Evolutionary conservation across 2,797 vertebrate species (phyloP).

Genomic region (Argya squamiceps): DNA sequence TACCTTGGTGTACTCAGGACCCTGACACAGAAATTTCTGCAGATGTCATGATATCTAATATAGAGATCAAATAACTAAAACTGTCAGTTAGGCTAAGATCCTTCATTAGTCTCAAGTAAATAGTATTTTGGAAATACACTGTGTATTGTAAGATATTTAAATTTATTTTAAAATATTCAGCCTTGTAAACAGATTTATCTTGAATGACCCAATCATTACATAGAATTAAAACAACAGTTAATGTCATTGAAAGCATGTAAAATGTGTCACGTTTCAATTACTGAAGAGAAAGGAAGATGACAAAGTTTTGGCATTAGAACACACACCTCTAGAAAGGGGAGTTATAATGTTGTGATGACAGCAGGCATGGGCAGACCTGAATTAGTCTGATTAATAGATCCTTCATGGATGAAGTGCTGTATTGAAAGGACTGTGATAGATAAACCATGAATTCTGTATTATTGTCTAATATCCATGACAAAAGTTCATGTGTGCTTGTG

Average conservation of each 20-base stretch:
- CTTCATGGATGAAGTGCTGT: background rate
- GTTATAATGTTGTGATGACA: background rate
- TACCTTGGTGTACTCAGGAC: no score
- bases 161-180: background rate
- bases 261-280: background rate
- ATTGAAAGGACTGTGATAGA: background rate
- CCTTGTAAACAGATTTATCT: background rate
- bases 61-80: background rate
- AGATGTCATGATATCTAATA: background rate
- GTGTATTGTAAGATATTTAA: background rate
- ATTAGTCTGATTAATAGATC: background rate
- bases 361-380: background rate
- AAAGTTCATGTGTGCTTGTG: background rate
- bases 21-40: background rate
- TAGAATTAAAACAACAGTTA: background rate
- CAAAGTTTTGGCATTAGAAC: background rate
- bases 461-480: accelerated
- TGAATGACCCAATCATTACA: background rate
- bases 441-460: background rate
- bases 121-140: background rate
- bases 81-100: background rate
- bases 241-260: background rate
- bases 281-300: background rate
- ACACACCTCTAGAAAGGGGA: background rate
- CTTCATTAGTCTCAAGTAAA: background rate